Conservation (phyloP, 2,113 vertebrate genomes). For the Sorex araneus region DNA sequence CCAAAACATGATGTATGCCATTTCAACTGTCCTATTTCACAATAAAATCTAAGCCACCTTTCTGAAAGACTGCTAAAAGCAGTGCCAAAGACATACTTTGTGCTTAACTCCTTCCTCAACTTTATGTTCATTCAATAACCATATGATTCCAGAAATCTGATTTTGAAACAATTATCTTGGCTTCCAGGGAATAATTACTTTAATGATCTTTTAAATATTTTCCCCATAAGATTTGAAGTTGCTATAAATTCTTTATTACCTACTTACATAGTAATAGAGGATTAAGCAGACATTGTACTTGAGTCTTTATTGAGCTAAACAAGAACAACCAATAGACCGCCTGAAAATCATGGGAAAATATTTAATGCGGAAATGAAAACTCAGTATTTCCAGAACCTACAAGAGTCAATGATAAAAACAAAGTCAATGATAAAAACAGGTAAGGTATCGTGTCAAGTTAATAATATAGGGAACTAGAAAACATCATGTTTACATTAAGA, state of each 20-base stretch:
- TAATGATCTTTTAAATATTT: constrained; percentile 82
- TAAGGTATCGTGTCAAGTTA: constrained; percentile 27
- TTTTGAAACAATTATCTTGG: constrained; percentile 76
- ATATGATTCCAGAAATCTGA: constrained; percentile 69
- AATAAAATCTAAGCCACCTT: constrained; percentile 39
- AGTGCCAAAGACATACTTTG: constrained; percentile 32
- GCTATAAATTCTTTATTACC: constrained; percentile 81
- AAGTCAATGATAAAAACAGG: constrained; percentile 72
- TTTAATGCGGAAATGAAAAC: constrained; percentile 43
- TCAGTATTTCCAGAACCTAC: background rate
- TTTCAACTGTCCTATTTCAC: constrained; percentile 48
- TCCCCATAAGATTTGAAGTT: constrained; percentile 70
- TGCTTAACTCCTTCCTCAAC: constrained; percentile 44
- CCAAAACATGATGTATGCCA: background rate
- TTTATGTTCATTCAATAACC: constrained; percentile 36
- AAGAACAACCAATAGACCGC: constrained; percentile 61
- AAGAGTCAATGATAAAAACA: constrained; percentile 2
- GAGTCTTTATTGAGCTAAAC: constrained; percentile 70
- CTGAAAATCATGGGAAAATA: constrained; percentile 54
- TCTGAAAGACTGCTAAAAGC: constrained; percentile 52
- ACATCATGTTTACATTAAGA: background rate
- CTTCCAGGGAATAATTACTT: constrained; percentile 80
- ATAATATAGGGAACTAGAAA: background rate
- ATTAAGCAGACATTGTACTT: constrained; percentile 75
- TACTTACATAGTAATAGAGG: constrained; percentile 78